Base-by-base conservation (phyloP, 2,888 invertebrate genomes). In the Xanthia togata region DNA sequence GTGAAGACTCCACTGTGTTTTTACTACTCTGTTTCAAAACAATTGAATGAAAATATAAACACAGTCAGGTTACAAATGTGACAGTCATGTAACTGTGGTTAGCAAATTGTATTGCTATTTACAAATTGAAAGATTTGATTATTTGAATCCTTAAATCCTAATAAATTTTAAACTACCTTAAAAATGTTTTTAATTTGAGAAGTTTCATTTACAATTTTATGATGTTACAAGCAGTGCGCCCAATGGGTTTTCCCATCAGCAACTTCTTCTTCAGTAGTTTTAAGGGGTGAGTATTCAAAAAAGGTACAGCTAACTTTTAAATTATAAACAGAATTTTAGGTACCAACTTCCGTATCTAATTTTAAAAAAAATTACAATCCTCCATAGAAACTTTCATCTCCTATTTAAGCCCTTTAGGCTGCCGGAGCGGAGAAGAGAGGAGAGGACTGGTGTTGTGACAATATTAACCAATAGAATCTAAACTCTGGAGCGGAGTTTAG, bases 21-120 rank as follows among this genome's bases (percentile, higher is more conserved):
- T 60, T 68, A 57, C 62, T 62, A 70, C 26, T 62, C 76, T 70
- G 62, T 77, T 78, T 14, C 70, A 77, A 77, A 77, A 70, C 62
- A 38, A 38, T 63, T 77, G 1, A 78, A 78, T 78, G 47, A 70
- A 78, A 77, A 62, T 78, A 55, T 62, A 38, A 63, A 70, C 23
- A 17, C n/a, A 55, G n/a, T 17, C 0, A 4, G 14, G 8, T 12
- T 47, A 20, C 44, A 38, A 63, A 47, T 14, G 9, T 8, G 47
- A 23, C 12, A 47, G 31, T 31, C 9, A 31, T 23, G 2, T 50
- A 26, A 69, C 38, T 38, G 23, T 55, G 17, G 55, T 35, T 17
- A 4, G 31, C 41, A 59, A 26, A 71, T 59, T 57, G 14, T 47
- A 59, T 11, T 38, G 11, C 1, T 6, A n/a, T 41, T 38, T 38